A percentile compares a stretch with the other conserved stretches of the same genome.
These are phyloP conservation scores for Cebidichthys violaceus DNA, from an alignment of 2,113 vertebrate species.

Conservation along the genomic window DNA sequence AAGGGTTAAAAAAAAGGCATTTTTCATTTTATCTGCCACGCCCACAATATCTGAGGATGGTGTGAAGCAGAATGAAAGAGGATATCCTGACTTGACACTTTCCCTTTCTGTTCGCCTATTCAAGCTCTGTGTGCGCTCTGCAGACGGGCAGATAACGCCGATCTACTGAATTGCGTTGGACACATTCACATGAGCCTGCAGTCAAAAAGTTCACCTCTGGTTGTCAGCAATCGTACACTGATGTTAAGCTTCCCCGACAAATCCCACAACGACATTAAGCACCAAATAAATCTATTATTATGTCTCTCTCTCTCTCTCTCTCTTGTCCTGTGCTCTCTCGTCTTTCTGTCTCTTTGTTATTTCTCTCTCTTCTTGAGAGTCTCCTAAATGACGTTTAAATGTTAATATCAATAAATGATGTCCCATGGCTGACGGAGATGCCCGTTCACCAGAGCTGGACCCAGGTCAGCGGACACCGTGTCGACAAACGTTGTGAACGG, in stretches of 20 bases:
- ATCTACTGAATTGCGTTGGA: not conserved
- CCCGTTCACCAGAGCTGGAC: not conserved
- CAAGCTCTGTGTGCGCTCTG: not conserved
- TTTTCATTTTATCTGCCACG: not conserved
- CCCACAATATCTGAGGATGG: not conserved
- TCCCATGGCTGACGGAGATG: not conserved
- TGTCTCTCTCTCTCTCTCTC: slow-evolving; percentile 6
- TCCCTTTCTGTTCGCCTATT: slow-evolving; percentile 21
- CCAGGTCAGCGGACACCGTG: not conserved
- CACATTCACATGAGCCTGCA: slow-evolving; percentile 10
- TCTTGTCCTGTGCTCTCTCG: not conserved
- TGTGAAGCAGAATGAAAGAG: slow-evolving; percentile 3
- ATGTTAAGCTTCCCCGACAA: not conserved
- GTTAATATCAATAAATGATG: not conserved
- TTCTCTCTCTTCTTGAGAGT: not conserved
- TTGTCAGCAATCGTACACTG: not conserved
- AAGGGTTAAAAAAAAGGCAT: not conserved
- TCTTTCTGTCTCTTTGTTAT: not conserved
- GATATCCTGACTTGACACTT: not conserved
- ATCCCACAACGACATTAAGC: not conserved
- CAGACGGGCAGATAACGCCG: not conserved
- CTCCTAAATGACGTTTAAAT: slow-evolving; percentile 3
- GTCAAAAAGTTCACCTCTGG: not conserved
- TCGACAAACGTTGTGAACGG: not conserved
- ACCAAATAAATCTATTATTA: slow-evolving; percentile 23